Conservation (phyloP, 2,113 vertebrate species). For the Otocyon megalotis region DNA sequence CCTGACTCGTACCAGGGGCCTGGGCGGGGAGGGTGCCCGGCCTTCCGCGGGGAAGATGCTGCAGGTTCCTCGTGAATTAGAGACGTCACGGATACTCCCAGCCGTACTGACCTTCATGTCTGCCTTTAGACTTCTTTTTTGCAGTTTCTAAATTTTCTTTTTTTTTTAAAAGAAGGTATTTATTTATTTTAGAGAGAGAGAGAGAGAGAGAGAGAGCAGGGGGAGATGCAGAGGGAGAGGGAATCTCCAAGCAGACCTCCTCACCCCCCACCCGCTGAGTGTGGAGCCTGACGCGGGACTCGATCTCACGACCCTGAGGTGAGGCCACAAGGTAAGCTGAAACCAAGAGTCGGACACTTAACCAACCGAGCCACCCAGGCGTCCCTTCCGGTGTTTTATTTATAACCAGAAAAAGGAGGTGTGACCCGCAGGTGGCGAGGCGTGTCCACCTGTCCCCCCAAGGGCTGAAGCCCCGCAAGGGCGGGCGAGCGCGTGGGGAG, state of each 20-base stretch:
- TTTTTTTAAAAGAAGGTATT: background rate
- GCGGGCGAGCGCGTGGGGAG: rapidly evolving
- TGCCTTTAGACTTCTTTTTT: background rate
- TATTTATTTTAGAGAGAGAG: background rate
- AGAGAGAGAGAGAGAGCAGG: rapidly evolving
- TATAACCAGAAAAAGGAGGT: background rate
- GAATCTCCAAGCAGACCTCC: background rate
- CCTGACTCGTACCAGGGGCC: rapidly evolving
- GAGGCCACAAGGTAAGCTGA: background rate
- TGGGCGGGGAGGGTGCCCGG: no score
- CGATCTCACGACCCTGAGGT: background rate
- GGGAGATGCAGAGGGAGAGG: background rate
- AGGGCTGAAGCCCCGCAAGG: rapidly evolving
- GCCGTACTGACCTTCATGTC: background rate
- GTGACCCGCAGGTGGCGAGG: rapidly evolving
- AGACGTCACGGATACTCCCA: no score
- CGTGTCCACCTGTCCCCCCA: rapidly evolving
- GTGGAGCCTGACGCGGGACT: background rate
- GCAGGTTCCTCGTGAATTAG: background rate
- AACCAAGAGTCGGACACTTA: background rate
- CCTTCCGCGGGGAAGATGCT: rapidly evolving
- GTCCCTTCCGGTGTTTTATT: background rate
- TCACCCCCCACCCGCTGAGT: background rate
- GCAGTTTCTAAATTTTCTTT: background rate
- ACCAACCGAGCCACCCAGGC: no score